Evolutionary conservation across 2,113 vertebrate species (phyloP).

Genomic region (Chamaetylas fuelleborni): DNA sequence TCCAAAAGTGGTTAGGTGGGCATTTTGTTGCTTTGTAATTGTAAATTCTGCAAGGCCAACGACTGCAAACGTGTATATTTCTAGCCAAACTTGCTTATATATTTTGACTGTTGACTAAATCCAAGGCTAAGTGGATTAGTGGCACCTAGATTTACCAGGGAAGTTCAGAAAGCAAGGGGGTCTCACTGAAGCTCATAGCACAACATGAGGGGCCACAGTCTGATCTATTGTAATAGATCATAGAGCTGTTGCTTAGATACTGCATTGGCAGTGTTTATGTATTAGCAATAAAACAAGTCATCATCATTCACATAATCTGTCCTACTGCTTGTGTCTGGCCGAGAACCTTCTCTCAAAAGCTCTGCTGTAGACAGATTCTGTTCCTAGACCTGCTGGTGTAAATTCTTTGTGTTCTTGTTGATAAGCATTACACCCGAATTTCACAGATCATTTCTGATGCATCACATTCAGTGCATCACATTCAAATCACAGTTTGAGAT

Average conservation of each 20-base stretch:
- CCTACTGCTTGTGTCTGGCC: neutral
- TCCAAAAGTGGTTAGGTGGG: neutral
- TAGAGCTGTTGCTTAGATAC: neutral
- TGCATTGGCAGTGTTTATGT: neutral
- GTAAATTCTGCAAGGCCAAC: neutral
- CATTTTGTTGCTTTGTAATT: neutral
- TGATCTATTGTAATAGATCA: neutral
- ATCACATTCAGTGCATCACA: neutral
- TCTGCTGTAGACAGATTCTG: neutral
- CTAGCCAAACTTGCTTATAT: neutral
- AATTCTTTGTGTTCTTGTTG: neutral
- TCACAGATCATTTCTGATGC: neutral
- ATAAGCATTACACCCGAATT: neutral
- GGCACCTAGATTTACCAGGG: too few relatives aligned
- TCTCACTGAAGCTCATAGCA: accelerated
- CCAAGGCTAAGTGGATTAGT: neutral
- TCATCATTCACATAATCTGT: neutral
- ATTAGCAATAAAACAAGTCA: neutral
- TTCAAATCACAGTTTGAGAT: neutral
- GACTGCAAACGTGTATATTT: neutral
- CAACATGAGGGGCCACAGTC: neutral
- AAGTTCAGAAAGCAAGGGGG: neutral
- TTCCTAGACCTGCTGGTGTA: neutral
- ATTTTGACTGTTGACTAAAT: neutral
- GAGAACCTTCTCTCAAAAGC: neutral